These are phyloP conservation scores for Epinephelus cyanopodus DNA, from an alignment of 2,113 vertebrate genomes.

Conservation along the genomic window DNA sequence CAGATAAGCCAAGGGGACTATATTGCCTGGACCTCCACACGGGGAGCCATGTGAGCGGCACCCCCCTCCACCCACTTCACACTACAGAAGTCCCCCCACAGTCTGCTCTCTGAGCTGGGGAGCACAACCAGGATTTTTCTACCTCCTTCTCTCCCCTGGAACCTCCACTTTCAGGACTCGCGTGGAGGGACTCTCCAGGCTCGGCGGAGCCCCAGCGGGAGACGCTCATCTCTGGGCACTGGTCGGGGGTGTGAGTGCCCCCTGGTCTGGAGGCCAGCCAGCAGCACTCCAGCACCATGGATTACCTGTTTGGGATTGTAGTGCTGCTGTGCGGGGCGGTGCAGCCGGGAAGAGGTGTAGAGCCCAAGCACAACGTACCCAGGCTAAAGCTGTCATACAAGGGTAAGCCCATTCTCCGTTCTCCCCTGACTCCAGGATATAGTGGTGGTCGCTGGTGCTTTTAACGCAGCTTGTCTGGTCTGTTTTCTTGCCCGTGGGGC, in stretches of 20 bases:
- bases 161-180: slow-evolving; percentile 58
- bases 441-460: slow-evolving; percentile 37
- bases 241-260: slow-evolving; percentile 80
- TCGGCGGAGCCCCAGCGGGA: slow-evolving; percentile 55
- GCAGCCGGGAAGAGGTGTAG: slow-evolving; percentile 87
- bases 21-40: slow-evolving; percentile 77
- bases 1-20: slow-evolving; percentile 74
- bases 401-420: slow-evolving; percentile 86
- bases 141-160: slow-evolving; percentile 45
- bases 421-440: slow-evolving; percentile 55
- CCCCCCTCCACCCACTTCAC: slow-evolving; percentile 65
- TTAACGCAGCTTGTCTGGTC: slow-evolving; percentile 29
- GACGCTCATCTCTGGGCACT: slow-evolving; percentile 72
- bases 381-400: slow-evolving; percentile 96
- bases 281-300: slow-evolving; percentile 90
- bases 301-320: slow-evolving; percentile 92
- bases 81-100: slow-evolving; percentile 48
- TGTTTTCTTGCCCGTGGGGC: slow-evolving; percentile 44
- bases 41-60: slow-evolving; percentile 85
- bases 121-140: slow-evolving; percentile 63
- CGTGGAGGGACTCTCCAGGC: slow-evolving; percentile 64
- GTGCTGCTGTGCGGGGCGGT: slow-evolving; percentile 91
- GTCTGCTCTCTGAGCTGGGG: slow-evolving; percentile 68
- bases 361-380: slow-evolving; percentile 93
- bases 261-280: slow-evolving; percentile 83